Percentiles rank a stretch among this genome's conserved stretches.
Conservation (phyloP, 2,797 vertebrate species). For the Dendrocincla fuliginosa region DNA sequence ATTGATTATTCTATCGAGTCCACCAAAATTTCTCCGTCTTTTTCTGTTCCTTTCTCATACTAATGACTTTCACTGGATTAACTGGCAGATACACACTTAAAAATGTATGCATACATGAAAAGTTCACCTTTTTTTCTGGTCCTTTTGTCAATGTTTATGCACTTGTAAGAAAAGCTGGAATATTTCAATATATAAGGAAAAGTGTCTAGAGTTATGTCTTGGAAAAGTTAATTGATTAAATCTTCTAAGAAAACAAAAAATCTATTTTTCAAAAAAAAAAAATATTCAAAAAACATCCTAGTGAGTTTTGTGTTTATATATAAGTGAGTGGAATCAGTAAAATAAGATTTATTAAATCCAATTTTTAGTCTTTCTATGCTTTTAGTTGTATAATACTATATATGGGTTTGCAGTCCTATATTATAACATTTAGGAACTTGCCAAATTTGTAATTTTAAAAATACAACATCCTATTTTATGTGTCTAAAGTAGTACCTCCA, state of each 20-base stretch:
- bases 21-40: background rate
- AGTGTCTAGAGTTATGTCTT: background rate
- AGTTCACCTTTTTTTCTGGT: background rate
- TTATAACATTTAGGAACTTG: background rate
- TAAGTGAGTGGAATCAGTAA: background rate
- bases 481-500: background rate
- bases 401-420: background rate
- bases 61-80: background rate
- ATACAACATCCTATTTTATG: background rate
- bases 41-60: background rate
- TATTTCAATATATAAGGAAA: background rate
- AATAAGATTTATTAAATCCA: background rate
- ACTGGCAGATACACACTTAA: background rate
- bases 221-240: background rate
- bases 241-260: background rate
- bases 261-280: background rate
- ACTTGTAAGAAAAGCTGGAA: background rate
- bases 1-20: constrained; percentile 29
- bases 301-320: background rate
- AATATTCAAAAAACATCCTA: background rate
- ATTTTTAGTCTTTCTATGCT: background rate
- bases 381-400: background rate
- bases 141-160: background rate
- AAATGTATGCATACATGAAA: background rate
- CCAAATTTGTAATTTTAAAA: background rate